Conservation (phyloP, 1,140 invertebrate genomes). For the Drosophila kanapiae region DNA sequence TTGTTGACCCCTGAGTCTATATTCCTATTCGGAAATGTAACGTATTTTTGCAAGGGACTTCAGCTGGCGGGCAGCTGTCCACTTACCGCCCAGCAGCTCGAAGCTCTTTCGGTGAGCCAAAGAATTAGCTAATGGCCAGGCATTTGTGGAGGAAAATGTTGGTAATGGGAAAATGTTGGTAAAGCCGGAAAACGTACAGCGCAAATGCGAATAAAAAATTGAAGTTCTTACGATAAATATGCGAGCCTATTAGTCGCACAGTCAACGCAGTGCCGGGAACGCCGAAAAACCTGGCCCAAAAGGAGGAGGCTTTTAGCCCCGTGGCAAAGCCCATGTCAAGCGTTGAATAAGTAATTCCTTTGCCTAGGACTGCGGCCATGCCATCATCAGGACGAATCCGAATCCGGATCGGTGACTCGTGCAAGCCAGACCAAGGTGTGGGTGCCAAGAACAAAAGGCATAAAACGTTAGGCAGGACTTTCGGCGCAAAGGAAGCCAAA, state of each 20-base stretch:
- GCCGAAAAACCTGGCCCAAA: slow-evolving; percentile 13
- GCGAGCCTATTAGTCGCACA: slow-evolving; percentile 73
- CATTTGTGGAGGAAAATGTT: slow-evolving; percentile 52
- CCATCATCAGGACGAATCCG: slow-evolving; percentile 15
- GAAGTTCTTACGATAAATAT: slow-evolving; percentile 77
- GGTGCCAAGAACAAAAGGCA: slow-evolving; percentile 59
- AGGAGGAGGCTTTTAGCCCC: slow-evolving; percentile 41
- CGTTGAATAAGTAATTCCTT: slow-evolving; percentile 70
- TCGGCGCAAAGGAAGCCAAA: slow-evolving; percentile 16
- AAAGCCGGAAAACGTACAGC: slow-evolving; percentile 60
- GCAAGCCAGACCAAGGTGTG: slow-evolving; percentile 36
- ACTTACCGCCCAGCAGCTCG: slow-evolving; percentile 15
- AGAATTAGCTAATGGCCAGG: slow-evolving; percentile 63
- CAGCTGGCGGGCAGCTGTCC: slow-evolving; percentile 20
- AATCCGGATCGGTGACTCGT: slow-evolving; percentile 7
- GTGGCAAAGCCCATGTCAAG: slow-evolving; percentile 44
- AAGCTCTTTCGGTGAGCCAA: slow-evolving; percentile 27
- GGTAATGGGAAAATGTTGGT: slow-evolving; percentile 57
- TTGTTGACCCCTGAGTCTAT: slow-evolving; percentile 66
- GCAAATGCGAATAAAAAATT: slow-evolving; percentile 74
- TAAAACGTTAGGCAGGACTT: slow-evolving; percentile 43
- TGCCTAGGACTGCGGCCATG: slow-evolving; percentile 11
- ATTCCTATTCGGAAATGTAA: slow-evolving; percentile 50
- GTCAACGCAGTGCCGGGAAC: slow-evolving; percentile 22
- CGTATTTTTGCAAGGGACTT: slow-evolving; percentile 43